Percentiles rank a stretch among this genome's conserved stretches.
Evolutionary conservation across 2,888 invertebrate species (phyloP).

Genomic region (Hoplodrina blanda): DNA sequence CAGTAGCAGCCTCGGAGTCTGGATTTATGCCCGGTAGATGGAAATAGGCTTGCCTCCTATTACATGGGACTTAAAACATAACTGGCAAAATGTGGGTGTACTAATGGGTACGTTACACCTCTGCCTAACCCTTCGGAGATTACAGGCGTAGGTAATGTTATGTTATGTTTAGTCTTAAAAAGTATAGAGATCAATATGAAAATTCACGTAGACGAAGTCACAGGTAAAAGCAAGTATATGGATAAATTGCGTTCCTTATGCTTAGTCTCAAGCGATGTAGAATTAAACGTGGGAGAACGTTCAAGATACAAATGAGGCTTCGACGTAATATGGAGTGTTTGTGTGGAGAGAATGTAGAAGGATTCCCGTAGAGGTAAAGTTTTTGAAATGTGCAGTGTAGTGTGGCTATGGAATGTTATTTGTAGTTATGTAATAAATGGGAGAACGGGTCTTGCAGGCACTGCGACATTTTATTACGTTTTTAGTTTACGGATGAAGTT

Average conservation of each 20-base stretch:
- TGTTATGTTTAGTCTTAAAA: too few relatives aligned
- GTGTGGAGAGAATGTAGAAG: conserved; percentile 14
- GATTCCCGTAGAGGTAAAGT: conserved; percentile 13
- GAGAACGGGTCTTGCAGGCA: background rate
- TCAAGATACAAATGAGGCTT: conserved; percentile 40
- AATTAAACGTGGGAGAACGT: conserved; percentile 45
- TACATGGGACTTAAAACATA: too few relatives aligned
- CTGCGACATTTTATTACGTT: background rate
- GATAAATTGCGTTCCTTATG: conserved; percentile 67
- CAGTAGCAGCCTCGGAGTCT: too few relatives aligned
- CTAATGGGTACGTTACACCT: too few relatives aligned
- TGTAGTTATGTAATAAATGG: background rate
- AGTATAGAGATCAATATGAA: too few relatives aligned
- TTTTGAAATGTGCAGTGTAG: conserved; percentile 7
- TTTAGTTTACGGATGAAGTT: background rate
- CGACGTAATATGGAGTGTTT: conserved; percentile 17
- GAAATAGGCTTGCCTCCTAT: too few relatives aligned
- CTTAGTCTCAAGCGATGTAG: conserved; percentile 45
- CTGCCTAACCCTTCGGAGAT: too few relatives aligned
- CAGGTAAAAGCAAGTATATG: conserved; percentile 52
- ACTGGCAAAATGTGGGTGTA: too few relatives aligned
- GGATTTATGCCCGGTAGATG: too few relatives aligned
- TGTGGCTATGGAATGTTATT: background rate
- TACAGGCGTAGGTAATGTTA: too few relatives aligned
- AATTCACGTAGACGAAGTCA: too few relatives aligned